Percentiles rank a stretch among this genome's conserved stretches.
Evolutionary conservation across 1,140 invertebrate genomes (phyloP).

Genomic region (Heliconius eleuchia): DNA sequence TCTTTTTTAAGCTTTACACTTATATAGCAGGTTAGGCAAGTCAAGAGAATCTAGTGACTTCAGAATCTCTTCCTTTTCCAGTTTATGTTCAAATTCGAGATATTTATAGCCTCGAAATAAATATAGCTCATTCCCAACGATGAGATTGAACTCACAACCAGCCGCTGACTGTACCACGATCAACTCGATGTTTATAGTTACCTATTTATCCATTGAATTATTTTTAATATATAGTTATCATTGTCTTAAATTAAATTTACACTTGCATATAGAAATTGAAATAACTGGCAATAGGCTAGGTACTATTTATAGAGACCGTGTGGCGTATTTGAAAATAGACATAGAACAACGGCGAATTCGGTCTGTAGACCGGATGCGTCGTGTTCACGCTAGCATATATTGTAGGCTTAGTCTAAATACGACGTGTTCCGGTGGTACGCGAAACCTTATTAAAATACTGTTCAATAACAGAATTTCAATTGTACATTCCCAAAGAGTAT

Average conservation of each 20-base stretch:
- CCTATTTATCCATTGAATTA: too few species aligned
- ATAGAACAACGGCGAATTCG: conserved; percentile 28
- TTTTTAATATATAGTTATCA: background rate
- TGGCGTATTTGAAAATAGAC: conserved; percentile 36
- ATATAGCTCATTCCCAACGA: too few species aligned
- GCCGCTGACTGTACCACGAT: too few species aligned
- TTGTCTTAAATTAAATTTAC: background rate
- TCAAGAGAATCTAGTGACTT: too few species aligned
- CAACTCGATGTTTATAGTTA: too few species aligned
- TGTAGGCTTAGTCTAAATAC: conserved; percentile 25
- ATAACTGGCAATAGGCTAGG: conserved; percentile 6
- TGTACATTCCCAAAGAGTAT: background rate
- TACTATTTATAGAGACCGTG: conserved; percentile 31
- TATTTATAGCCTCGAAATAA: too few species aligned
- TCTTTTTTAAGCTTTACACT: too few species aligned
- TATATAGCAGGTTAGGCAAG: too few species aligned
- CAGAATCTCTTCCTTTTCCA: too few species aligned
- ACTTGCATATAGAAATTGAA: background rate
- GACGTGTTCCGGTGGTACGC: conserved; percentile 18
- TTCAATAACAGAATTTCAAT: conserved; percentile 11
- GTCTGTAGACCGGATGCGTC: conserved; percentile 30
- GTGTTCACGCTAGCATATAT: conserved; percentile 30
- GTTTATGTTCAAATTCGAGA: too few species aligned
- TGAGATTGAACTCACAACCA: too few species aligned
- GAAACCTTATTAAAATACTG: conserved; percentile 20